Evolutionary conservation across 1,140 invertebrate genomes (phyloP), one percentile per base, ranked within the genome.

Genomic region (Drosophila subpulchrella): DNA sequence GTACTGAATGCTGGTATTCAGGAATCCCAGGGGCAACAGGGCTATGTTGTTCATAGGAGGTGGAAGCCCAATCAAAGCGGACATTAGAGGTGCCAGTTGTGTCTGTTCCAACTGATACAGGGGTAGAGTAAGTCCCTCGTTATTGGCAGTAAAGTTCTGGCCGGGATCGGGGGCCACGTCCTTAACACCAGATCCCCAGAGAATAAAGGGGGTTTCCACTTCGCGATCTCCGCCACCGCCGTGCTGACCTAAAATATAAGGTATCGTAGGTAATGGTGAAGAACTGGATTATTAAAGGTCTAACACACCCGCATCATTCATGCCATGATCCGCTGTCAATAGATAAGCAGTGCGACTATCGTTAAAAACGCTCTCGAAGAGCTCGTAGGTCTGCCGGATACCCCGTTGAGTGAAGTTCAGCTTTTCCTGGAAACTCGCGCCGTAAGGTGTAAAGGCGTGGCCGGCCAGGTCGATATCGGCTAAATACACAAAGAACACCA

Each of bases 311-410:
- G 97, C 97, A 93, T 99, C 95, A 39, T 97, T 98, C 98, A 99
- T 99, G 77, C 98, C 98, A 95, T 99, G 98, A 94, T 99, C 98
- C 15, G 98, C 95, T 7, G 98, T 98, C 91, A 99, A 97, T 32
- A 99, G 91, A 93, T 96, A 99, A n/a, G 96, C 95, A 8, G 98
- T 99, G 77, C 94, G 94, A 17, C 94, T 93, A 92, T 99, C 96
- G 78, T 94, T 90, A 93, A 96, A 99, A 88, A 94, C 96, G 6
- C 94, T 85, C 74, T 96, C 95, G 50, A 98, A 94, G 5, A 96
- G 65, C 66, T 95, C 78, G 54, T 96, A 95, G 46, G 97, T 94
- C 86, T 95, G 92, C 72, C 94, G 78, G 50, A 99, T 95, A 61
- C 96, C 95, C 39, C 93, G 78, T 94, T 99, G 97, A 32, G 98